Conservation (phyloP, 1,140 invertebrate genomes). For the Saccostrea echinata region DNA sequence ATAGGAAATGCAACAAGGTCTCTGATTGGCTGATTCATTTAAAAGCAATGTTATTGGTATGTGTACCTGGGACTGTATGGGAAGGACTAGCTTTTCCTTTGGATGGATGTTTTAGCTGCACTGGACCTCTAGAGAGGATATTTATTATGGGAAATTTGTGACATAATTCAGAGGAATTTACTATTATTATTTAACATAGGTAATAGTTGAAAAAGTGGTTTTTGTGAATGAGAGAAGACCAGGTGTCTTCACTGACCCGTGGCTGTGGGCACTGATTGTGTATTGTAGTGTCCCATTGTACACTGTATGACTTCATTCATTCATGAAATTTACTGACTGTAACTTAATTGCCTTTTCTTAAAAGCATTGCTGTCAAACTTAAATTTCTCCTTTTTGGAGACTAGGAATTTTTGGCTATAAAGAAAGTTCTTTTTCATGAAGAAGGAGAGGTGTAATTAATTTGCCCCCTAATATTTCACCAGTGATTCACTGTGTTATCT, state of each 20-base stretch:
- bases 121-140: not conserved
- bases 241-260: conserved; percentile 21
- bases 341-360: conserved; percentile 30
- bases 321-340: conserved; percentile 39
- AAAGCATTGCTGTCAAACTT: not conserved
- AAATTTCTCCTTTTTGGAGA: conserved; percentile 6
- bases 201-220: not conserved
- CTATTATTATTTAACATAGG: conserved; percentile 16
- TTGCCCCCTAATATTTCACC: conserved; percentile 4
- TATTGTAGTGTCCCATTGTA: conserved; percentile 34
- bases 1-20: conserved; percentile 12
- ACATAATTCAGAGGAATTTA: conserved; percentile 21
- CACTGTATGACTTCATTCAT: conserved; percentile 13
- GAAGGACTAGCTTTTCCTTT: not conserved
- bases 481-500: conserved; percentile 22
- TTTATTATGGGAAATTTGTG: conserved; percentile 4
- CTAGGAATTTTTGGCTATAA: not conserved
- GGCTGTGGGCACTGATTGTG: conserved; percentile 1
- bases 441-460: not conserved
- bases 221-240: conserved; percentile 12
- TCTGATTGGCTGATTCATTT: conserved; percentile 36
- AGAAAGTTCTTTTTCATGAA: conserved; percentile 6
- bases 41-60: conserved; percentile 2
- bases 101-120: conserved; percentile 6
- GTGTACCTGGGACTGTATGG: conserved; percentile 24